Evolutionary conservation across 2,797 vertebrate genomes (phyloP), one percentile per base, ranked within the genome.

Genomic region (Champsocephalus gunnari): DNA sequence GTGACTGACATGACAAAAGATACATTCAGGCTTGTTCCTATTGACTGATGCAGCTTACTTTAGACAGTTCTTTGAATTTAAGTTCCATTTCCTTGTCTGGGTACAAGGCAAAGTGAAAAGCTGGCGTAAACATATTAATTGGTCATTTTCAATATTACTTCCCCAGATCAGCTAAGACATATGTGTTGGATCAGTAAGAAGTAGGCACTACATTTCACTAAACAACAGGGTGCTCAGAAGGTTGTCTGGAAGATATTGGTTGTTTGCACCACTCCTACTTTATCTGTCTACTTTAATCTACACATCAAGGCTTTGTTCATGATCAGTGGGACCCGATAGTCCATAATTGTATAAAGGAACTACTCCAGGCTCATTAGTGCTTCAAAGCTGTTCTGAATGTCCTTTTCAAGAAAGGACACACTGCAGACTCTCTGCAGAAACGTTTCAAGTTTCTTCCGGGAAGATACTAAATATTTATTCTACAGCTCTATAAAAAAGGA

Each of bases 261-360:
- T 11, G 2, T 55, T 28, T 48, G 7, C 55, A 68, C 48, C 54
- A 12, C 56, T 49, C 59, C 49, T 38, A 59, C 6, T 43, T 61
- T 41, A 28, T 47, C 32, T 66, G 12, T 79, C n/a, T 75, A 2
- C 51, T 73, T 59, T 70, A 51, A 81, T 82, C 71, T 45, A 12
- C 38, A 47, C 48, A 55, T 32, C 54, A 44, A 13, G 63, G 55
- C 57, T 79, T 82, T 65, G 44, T 43, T 16, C 32, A 54, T 28
- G 77, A 73, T 71, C 54, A 62, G 55, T 32, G 16, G 19, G 9
- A 44, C 44, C 50, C 62, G 45, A 64, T 47, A 41, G 38, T 24
- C 55, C 10, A 61, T 86, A 83, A 88, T 85, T 83, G 19, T 63
- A 71, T 81, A 16, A 85, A 81, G 77, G 47, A 81, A 85, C 83